phyloP scores from a whole-genome alignment of 30 jellyfish, hydroid and myxozoan genomes.

The Aurelia aurita region DNA sequence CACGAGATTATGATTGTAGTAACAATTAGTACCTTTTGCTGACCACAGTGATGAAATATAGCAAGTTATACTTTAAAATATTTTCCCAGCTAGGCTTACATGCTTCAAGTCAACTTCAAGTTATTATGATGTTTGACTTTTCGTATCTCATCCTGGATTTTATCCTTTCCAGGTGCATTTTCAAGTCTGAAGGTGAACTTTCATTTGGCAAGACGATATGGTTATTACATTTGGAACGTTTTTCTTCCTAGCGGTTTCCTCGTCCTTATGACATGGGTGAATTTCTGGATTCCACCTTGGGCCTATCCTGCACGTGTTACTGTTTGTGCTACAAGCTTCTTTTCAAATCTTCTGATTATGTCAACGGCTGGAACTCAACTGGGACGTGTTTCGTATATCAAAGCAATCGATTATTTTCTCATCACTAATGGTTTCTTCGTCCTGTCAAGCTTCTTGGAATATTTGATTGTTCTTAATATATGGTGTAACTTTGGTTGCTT shows the following conservation, averaged over 20 bases:
- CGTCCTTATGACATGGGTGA: conserved; percentile 58
- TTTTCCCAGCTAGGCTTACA: too few species aligned
- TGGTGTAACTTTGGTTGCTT: conserved; percentile 4
- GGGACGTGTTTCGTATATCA: conserved; percentile 44
- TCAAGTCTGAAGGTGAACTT: conserved; percentile 47
- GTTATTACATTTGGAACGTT: conserved; percentile 43
- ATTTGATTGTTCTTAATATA: conserved; percentile 30
- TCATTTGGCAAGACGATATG: conserved; percentile 29
- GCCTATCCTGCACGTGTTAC: conserved; percentile 75
- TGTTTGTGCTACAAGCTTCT: conserved; percentile 44
- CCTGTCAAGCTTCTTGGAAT: conserved; percentile 22
- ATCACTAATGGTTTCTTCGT: conserved; percentile 35
- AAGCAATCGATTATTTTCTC: conserved; percentile 46
- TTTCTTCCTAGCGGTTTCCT: conserved; percentile 55
- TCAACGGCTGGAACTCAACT: conserved; percentile 46
- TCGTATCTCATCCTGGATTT: too few species aligned
- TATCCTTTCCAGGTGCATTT: conserved; percentile 37
- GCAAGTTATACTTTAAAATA: too few species aligned
- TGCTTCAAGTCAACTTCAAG: too few species aligned
- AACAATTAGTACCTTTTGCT: too few species aligned
- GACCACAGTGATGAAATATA: too few species aligned
- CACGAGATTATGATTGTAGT: too few species aligned
- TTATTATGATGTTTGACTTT: too few species aligned
- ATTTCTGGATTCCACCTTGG: conserved; percentile 53
- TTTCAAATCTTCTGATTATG: conserved; percentile 44